These are phyloP conservation scores for Smittia sp. DNA, from an alignment of 2,888 invertebrate species.

Conservation along the genomic window DNA sequence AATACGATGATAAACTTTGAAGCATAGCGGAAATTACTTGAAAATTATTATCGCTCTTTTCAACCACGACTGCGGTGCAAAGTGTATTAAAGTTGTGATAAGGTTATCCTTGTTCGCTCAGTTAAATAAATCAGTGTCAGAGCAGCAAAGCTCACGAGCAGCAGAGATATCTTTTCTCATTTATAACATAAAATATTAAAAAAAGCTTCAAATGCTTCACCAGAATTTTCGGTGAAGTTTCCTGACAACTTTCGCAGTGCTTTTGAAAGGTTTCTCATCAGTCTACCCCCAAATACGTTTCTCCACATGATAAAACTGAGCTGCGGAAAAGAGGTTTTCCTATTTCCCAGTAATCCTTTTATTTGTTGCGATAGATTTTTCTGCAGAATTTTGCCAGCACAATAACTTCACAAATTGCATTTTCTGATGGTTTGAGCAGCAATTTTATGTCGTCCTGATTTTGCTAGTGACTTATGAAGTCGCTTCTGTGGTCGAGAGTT, in stretches of 20 bases:
- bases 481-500: neutral
- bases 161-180: neutral
- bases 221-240: neutral
- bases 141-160: neutral
- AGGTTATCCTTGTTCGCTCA: neutral
- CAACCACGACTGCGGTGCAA: neutral
- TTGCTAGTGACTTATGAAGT: too few species aligned
- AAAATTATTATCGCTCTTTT: conserved; percentile 8
- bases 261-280: neutral
- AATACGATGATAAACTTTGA: conserved; percentile 26
- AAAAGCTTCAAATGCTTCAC: too few species aligned
- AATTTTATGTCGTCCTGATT: neutral
- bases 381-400: neutral
- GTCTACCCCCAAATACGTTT: neutral
- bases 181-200: too few species aligned
- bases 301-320: neutral
- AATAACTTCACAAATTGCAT: neutral
- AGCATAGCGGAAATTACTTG: conserved; percentile 12
- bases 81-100: neutral
- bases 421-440: neutral
- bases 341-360: neutral
- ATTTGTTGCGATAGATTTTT: neutral
- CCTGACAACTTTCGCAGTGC: neutral
- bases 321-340: neutral
- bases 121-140: neutral